phyloP scores from a whole-genome alignment of 1,140 invertebrate species.

The Diploscapter pachys region DNA sequence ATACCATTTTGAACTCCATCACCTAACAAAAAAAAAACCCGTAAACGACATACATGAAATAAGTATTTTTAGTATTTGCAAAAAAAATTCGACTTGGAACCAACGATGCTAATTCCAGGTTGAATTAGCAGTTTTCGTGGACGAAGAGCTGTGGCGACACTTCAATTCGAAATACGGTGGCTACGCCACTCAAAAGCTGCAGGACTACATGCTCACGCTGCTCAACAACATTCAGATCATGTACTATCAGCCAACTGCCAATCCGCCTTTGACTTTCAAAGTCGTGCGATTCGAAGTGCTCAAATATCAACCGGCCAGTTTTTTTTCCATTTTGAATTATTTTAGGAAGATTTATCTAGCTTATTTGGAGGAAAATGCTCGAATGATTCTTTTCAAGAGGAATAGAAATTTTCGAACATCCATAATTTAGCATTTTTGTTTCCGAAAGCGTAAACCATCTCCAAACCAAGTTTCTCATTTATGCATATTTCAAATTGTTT shows the following conservation, averaged over 20 bases:
- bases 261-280: constrained; percentile 50
- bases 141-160: constrained; percentile 55
- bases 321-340: neutral
- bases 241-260: constrained; percentile 55
- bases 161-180: constrained; percentile 55
- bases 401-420: neutral
- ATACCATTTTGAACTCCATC: too few relatives aligned
- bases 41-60: too few relatives aligned
- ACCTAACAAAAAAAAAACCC: too few relatives aligned
- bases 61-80: neutral
- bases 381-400: neutral
- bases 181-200: constrained; percentile 47
- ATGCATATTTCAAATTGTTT: neutral
- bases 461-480: neutral
- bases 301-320: constrained; percentile 46
- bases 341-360: neutral
- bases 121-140: constrained; percentile 57
- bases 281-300: constrained; percentile 57
- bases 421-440: neutral
- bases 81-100: neutral
- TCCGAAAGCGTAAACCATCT: neutral
- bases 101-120: constrained; percentile 38
- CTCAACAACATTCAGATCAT: constrained; percentile 59
- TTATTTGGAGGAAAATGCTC: too few relatives aligned
- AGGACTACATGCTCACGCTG: constrained; percentile 49